Base-by-base conservation (phyloP, 2,888 invertebrate species). In the Sericinus montela region DNA sequence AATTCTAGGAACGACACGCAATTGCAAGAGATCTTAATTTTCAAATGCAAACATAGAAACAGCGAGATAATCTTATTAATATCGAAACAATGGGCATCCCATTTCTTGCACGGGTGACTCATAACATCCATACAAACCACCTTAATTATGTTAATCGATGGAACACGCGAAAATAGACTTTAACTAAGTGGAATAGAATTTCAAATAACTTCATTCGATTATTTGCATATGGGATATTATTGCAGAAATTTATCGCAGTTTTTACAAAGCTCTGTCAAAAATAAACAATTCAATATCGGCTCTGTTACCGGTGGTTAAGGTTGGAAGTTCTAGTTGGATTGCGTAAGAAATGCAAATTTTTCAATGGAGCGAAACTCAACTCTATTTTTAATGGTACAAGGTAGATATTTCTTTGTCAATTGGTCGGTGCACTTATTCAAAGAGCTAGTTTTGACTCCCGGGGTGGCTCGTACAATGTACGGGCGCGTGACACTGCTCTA, bases 391-490 rank as follows among this genome's bases (percentile, higher is more conserved):
- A 23, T 0, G 23, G 5, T 3, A 1, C 25, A 35, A 43, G n/a
- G 43, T 43, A 23, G 25, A 14, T 8, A 15, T 19, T 43, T 5
- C 34, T 30, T 9, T 30, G 15, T 5, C 38, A 25, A 19, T 9
- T 16, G 16, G 48, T 51, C 41, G 44, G 45, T 57, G 61, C 59
- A 57, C 45, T 70, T 77, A 72, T 76, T 75, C 72, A 69, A 75
- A 72, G 73, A 77, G 79, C 80, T 83, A 82, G 81, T 81, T 80
- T 77, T 80, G 79, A 78, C 81, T 82, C 84, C 82, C 80, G 80
- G 84, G 85, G 85, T 86, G 85, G 84, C 79, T 84, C 76, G 81
- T 80, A 82, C 84, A 80, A 75, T 85, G 86, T 84, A 80, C 68
- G 68, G 69, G 75, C 77, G 82, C 83, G 85, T 84, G 86, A 85